Evolutionary conservation across 2,888 invertebrate species (phyloP), one percentile per base, ranked within the genome.

Genomic region (Deroplatys truncata): DNA sequence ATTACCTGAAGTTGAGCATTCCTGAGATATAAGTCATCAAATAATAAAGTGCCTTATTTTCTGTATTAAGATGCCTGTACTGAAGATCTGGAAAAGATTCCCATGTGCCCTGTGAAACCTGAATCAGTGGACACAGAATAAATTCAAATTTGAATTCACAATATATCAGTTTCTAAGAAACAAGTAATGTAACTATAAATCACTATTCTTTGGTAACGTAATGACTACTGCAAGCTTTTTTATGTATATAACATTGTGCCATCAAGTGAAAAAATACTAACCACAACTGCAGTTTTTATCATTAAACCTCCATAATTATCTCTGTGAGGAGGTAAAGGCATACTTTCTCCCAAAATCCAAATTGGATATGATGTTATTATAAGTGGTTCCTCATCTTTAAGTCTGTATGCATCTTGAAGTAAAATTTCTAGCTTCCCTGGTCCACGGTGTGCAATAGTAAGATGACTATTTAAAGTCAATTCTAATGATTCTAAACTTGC

Each of bases 1-100:
- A 43, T n/a, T 84, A 89, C 89, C 89, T 89, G 84, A 89, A 89
- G 84, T 89, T 89, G 25, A 89, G 89, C 89, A 89, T 89, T 31
- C 83, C 29, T 16, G 89, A 35, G 28, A 89, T 86, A 83, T 56
- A 43, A 1, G 35, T 28, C 89, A 89, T 89, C 0, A 86, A 31
- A 1, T n/a, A 25, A 31, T 87, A 89, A 2, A 31, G 86, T 16
- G 84, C 29, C 43, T 89, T 89, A 82, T 86, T 89, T 28, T 86
- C 86, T 28, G 89, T 87, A 28, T 89, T 89, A 35, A 89, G 16
- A 31, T 89, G 89, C 49, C 86, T 86, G 49, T 84, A 84, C n/a
- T 56, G 86, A 28, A 84, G 43, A 49, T 89, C 89, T 16, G 56
- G 16, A 49, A 84, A 86, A 72, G 83, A 82, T 56, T 87, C 87